These are phyloP conservation scores for Jordanella pulchra DNA, from an alignment of 2,797 vertebrate genomes.

Conservation along the genomic window DNA sequence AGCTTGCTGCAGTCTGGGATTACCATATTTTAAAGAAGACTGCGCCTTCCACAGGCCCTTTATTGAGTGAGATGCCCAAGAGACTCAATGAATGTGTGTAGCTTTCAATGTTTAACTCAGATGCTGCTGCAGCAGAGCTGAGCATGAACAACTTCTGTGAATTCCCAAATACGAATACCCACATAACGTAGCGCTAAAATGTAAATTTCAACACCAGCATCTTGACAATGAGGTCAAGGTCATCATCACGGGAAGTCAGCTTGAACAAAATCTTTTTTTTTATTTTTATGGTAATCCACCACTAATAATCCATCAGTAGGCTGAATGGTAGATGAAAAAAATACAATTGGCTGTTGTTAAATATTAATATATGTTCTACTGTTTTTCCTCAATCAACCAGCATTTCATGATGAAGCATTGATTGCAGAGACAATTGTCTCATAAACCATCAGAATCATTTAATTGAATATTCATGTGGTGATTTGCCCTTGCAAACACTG, in stretches of 20 bases:
- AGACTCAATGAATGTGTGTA: constrained; percentile 50
- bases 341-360: constrained; percentile 25
- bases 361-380: constrained; percentile 23
- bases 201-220: constrained; percentile 41
- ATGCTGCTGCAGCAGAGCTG: constrained; percentile 23
- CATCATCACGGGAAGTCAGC: constrained; percentile 31
- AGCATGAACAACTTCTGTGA: constrained; percentile 46
- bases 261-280: constrained; percentile 28
- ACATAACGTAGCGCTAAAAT: constrained; percentile 31
- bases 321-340: constrained; percentile 13
- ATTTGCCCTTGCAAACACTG: constrained; percentile 45
- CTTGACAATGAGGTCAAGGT: constrained; percentile 40
- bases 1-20: constrained; percentile 63
- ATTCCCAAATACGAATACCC: constrained; percentile 42
- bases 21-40: constrained; percentile 78
- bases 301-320: constrained; percentile 28
- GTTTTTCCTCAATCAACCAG: constrained; percentile 31
- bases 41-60: constrained; percentile 54
- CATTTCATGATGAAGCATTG: constrained; percentile 40
- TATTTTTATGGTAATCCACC: constrained; percentile 23
- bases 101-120: constrained; percentile 43
- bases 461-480: constrained; percentile 56
- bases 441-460: constrained; percentile 44
- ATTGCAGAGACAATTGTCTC: constrained; percentile 45
- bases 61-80: constrained; percentile 43